These are phyloP conservation scores for Chiridota heheva DNA, from an alignment of 35 echinoderm and acorn worm species.

Conservation along the genomic window DNA sequence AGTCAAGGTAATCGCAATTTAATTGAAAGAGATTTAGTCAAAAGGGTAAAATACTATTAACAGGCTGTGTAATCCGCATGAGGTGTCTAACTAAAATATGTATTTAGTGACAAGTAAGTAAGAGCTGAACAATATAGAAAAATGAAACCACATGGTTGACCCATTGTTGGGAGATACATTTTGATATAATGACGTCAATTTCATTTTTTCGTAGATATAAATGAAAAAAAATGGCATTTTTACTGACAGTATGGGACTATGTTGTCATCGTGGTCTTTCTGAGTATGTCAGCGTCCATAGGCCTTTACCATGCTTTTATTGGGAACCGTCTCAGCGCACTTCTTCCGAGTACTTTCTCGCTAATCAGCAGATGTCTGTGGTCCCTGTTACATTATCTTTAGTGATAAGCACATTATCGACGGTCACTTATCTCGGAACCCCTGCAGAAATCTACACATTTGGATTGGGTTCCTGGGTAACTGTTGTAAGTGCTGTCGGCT, in stretches of 20 bases:
- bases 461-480: slow-evolving; percentile 11
- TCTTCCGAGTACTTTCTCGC: slow-evolving; percentile 18
- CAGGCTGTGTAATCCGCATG: too few relatives aligned
- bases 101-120: too few relatives aligned
- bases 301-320: slow-evolving; percentile 1
- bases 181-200: too few relatives aligned
- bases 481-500: not conserved
- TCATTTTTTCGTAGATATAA: too few relatives aligned
- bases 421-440: slow-evolving; percentile 37
- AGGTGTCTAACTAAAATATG: too few relatives aligned
- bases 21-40: too few relatives aligned
- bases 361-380: slow-evolving; percentile 14
- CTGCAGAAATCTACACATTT: slow-evolving; percentile 24
- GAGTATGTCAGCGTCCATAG: not conserved
- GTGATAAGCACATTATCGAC: slow-evolving; percentile 3
- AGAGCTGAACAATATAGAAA: too few relatives aligned
- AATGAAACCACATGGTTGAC: too few relatives aligned
- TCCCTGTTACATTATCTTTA: slow-evolving; percentile 29
- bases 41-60: too few relatives aligned
- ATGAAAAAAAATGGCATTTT: too few relatives aligned
- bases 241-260: slow-evolving; percentile 5
- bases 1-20: too few relatives aligned
- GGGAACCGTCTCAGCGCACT: not conserved
- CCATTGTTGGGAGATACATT: too few relatives aligned
- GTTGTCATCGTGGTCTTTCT: not conserved